These are phyloP conservation scores for Barnardius zonarius DNA, from an alignment of 2,113 vertebrate genomes.

Conservation along the genomic window DNA sequence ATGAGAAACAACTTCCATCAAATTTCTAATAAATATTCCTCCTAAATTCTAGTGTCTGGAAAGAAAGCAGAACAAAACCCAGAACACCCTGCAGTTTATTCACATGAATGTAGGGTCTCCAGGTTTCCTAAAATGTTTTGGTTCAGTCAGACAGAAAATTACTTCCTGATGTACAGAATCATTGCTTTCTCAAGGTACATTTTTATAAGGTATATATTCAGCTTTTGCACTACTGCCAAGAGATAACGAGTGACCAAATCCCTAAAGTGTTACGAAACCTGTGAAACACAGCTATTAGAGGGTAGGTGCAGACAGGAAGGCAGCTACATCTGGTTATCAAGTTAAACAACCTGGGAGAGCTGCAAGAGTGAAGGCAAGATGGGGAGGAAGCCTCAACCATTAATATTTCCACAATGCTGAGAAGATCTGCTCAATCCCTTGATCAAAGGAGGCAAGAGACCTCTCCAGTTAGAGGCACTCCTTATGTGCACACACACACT, in stretches of 20 bases:
- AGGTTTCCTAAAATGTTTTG: neutral
- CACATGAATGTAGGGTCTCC: neutral
- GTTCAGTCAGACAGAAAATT: neutral
- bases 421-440: neutral
- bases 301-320: neutral
- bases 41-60: neutral
- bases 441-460: neutral
- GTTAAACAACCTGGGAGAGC: neutral
- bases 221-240: slow-evolving; percentile 21
- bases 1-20: neutral
- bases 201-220: slow-evolving; percentile 1
- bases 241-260: slow-evolving; percentile 4
- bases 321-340: neutral
- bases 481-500: neutral
- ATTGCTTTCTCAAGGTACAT: slow-evolving; percentile 24
- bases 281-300: neutral
- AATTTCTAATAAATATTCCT: neutral
- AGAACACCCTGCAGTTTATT: neutral
- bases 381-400: neutral
- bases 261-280: neutral
- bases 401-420: neutral
- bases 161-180: slow-evolving; percentile 53
- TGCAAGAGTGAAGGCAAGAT: neutral
- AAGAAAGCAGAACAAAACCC: neutral
- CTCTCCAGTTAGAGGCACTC: neutral